Evolutionary conservation across 1,140 invertebrate species (phyloP).

Genomic region (Pentalonia nigronervosa): DNA sequence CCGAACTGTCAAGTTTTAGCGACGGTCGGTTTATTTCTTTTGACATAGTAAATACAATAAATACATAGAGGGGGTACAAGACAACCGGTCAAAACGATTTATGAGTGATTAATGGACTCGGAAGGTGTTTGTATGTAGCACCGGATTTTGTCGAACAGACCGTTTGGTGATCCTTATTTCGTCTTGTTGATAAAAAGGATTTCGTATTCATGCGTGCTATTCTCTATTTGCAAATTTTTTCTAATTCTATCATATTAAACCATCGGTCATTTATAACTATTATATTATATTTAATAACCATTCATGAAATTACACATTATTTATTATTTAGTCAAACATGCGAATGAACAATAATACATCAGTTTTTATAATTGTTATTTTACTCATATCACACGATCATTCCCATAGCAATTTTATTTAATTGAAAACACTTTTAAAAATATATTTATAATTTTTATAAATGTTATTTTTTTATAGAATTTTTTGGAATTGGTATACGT

Average conservation of each 20-base stretch:
- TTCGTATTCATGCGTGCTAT: neutral
- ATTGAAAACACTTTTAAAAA: neutral
- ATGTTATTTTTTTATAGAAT: no score
- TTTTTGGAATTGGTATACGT: neutral
- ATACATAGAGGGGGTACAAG: neutral
- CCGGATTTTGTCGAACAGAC: neutral
- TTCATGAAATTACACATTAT: neutral
- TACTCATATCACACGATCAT: neutral
- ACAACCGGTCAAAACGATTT: constrained; percentile 40
- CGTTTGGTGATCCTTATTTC: neutral
- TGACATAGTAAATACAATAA: neutral
- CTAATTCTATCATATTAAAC: neutral
- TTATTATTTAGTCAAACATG: neutral
- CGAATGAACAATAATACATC: neutral
- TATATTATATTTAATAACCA: no score
- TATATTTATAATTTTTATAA: neutral
- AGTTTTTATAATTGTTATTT: neutral
- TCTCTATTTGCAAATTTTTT: neutral
- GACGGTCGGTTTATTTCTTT: constrained; percentile 45
- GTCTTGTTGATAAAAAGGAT: neutral
- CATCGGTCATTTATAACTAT: neutral
- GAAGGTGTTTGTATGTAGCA: neutral
- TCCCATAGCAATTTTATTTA: neutral
- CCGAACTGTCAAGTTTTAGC: constrained; percentile 49
- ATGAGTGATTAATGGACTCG: constrained; percentile 19